Percentiles rank a stretch among this genome's conserved stretches.
Evolutionary conservation across 2,797 vertebrate species (phyloP).

Genomic region (Micromesistius poutassou): DNA sequence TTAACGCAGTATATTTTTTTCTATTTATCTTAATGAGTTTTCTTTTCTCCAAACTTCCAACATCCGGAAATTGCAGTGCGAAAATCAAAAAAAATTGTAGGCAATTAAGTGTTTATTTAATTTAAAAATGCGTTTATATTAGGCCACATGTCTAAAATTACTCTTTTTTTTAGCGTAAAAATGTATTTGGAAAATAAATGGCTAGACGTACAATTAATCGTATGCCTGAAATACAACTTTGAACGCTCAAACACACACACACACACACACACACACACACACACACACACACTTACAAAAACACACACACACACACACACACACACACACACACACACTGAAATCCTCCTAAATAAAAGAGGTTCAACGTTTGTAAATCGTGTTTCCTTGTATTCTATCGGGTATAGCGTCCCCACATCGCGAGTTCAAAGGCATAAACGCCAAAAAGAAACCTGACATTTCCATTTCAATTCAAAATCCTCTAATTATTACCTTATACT

Average conservation of each 20-base stretch:
- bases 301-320: not conserved
- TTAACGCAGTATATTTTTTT: not conserved
- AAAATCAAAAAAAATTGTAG: not conserved
- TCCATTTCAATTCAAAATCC: not conserved
- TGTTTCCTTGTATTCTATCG: not conserved
- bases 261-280: no score
- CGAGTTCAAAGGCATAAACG: no score
- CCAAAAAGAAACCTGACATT: not conserved
- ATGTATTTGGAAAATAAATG: not conserved
- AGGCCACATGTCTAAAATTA: not conserved
- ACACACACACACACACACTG: not conserved
- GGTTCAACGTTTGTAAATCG: not conserved
- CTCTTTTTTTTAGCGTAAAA: not conserved
- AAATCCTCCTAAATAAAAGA: no score
- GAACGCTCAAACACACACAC: not conserved
- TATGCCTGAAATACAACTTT: not conserved
- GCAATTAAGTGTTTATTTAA: not conserved
- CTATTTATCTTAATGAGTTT: not conserved
- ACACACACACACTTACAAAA: no score
- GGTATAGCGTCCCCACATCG: no score
- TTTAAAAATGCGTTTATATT: not conserved
- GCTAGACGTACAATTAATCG: not conserved
- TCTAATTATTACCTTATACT: slow-evolving; percentile 7
- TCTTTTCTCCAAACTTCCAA: not conserved
- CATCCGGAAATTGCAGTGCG: not conserved